A percentile compares a stretch with the other conserved stretches of the same genome.
These are phyloP conservation scores for Cephus pulcher DNA, from an alignment of 2,888 invertebrate species.

Conservation along the genomic window DNA sequence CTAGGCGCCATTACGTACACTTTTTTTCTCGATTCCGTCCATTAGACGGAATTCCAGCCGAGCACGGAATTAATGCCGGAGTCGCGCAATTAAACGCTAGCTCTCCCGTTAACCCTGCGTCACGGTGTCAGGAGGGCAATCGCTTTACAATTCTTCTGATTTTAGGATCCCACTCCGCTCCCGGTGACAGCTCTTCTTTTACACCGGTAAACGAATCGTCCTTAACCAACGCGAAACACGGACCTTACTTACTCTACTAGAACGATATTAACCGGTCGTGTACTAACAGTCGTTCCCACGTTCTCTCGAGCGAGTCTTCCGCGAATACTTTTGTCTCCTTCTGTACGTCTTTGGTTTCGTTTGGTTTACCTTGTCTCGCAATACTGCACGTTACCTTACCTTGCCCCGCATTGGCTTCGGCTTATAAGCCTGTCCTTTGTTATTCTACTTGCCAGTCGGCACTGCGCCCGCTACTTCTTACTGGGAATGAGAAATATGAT, in stretches of 20 bases:
- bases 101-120: not conserved
- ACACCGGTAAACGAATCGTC: not conserved
- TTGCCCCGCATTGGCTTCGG: not conserved
- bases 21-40: not conserved
- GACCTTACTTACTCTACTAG: not conserved
- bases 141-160: not conserved
- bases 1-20: not conserved
- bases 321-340: not conserved
- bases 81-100: not conserved
- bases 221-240: not conserved
- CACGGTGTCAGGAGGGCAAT: not conserved
- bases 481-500: not conserved
- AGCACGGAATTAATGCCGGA: not conserved
- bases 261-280: not conserved
- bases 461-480: not conserved
- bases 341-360: not conserved
- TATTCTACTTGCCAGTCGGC: not conserved
- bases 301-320: not conserved
- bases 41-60: not conserved
- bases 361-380: not conserved
- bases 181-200: not conserved
- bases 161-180: not conserved
- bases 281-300: not conserved
- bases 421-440: not conserved
- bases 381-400: not conserved